phyloP scores from a whole-genome alignment of 2,113 vertebrate species.

The Aptenodytes patagonicus region DNA sequence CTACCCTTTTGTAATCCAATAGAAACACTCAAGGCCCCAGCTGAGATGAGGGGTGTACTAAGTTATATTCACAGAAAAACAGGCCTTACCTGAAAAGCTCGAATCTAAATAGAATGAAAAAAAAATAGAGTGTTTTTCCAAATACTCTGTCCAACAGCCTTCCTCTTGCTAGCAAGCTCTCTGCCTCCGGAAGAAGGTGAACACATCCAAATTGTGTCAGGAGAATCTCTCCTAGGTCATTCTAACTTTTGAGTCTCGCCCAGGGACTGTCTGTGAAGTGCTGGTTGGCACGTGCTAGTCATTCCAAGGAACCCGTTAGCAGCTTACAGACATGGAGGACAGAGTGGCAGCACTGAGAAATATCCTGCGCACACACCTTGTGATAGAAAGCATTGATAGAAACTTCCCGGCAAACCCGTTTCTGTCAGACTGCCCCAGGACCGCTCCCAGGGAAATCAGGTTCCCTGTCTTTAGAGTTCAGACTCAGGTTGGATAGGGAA shows the following conservation, averaged over 20 bases:
- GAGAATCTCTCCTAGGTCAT: background rate
- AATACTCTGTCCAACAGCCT: background rate
- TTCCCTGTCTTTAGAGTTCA: background rate
- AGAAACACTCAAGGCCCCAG: background rate
- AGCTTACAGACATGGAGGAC: background rate
- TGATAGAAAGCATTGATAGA: background rate
- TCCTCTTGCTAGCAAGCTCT: background rate
- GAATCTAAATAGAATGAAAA: background rate
- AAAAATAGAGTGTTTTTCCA: background rate
- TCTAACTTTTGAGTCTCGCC: background rate
- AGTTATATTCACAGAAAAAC: background rate
- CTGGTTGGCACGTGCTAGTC: rapidly evolving
- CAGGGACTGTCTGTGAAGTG: background rate
- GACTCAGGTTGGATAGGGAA: background rate
- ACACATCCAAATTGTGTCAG: background rate
- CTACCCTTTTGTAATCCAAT: background rate
- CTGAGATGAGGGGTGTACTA: background rate
- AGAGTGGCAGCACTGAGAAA: background rate
- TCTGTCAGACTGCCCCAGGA: background rate
- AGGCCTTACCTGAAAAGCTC: background rate
- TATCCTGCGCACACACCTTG: background rate
- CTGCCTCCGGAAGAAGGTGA: background rate
- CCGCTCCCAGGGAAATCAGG: background rate
- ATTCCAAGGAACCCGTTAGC: background rate
- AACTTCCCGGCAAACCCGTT: rapidly evolving